phyloP scores from a whole-genome alignment of 2,888 invertebrate species.

The Microplitis manilae region DNA sequence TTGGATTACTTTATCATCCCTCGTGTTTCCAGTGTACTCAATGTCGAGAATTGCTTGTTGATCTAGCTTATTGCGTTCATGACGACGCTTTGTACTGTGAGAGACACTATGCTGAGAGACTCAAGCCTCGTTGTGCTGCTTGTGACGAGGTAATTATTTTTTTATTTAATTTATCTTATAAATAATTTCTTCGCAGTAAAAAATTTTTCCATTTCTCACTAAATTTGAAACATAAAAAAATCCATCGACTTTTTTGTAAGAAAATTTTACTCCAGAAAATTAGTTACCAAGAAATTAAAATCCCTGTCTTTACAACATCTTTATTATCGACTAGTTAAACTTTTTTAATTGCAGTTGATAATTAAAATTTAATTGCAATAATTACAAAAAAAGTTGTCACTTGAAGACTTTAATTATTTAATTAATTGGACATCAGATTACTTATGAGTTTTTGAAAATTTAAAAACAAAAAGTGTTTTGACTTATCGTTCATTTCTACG shows the following conservation, averaged over 20 bases:
- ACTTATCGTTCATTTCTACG: background rate
- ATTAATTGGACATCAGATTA: background rate
- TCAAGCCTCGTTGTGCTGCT: constrained; percentile 95
- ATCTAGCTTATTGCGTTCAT: constrained; percentile 95
- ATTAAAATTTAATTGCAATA: background rate
- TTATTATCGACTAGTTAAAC: background rate
- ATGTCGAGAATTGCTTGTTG: constrained; percentile 94
- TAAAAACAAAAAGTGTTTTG: background rate
- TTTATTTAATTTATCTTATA: background rate
- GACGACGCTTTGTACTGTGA: constrained; percentile 92
- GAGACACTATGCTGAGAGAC: constrained; percentile 95
- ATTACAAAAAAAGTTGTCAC: too few species aligned
- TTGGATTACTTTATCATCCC: constrained; percentile 90
- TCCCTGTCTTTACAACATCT: background rate
- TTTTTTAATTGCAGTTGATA: constrained; percentile 8
- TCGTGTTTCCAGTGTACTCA: constrained; percentile 92
- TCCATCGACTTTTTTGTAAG: background rate
- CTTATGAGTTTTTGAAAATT: background rate
- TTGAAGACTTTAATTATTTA: background rate
- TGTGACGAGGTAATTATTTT: constrained; percentile 94
- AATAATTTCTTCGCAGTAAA: background rate
- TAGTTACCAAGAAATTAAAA: background rate
- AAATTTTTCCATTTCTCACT: background rate
- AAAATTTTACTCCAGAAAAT: background rate
- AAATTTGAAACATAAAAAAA: too few species aligned